These are phyloP conservation scores for Lerista edwardsae DNA, from an alignment of 2,797 vertebrate species.

Conservation along the genomic window DNA sequence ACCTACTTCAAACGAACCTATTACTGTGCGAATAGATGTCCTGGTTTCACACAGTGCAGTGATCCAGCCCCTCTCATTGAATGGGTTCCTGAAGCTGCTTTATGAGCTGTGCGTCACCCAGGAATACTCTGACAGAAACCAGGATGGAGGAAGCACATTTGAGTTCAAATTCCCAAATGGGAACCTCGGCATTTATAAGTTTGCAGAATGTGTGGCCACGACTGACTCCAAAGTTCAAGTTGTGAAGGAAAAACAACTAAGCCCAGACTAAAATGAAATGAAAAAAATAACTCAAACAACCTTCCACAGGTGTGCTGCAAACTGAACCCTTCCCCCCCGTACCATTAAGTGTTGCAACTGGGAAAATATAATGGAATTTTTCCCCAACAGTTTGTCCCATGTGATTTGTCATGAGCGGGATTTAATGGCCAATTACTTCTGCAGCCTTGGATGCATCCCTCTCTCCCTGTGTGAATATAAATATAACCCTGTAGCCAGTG, in stretches of 20 bases:
- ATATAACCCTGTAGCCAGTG: background rate
- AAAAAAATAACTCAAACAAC: background rate
- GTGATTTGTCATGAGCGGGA: background rate
- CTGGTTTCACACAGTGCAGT: background rate
- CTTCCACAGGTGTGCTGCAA: background rate
- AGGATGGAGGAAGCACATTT: background rate
- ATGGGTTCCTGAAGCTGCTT: background rate
- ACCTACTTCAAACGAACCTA: background rate
- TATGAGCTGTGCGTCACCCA: background rate
- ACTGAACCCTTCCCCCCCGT: background rate
- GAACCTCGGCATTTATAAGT: background rate
- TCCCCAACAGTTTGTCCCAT: background rate
- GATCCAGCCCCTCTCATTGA: conserved; percentile 1
- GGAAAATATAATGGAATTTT: background rate
- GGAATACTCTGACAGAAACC: too few relatives aligned
- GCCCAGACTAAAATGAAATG: background rate
- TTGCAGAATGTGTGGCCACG: background rate
- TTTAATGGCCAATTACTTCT: conserved; percentile 9
- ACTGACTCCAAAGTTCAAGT: background rate
- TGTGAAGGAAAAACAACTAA: background rate
- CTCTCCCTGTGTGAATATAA: background rate
- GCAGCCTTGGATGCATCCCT: background rate
- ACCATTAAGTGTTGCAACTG: background rate
- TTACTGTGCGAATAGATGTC: background rate
- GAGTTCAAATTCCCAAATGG: background rate